phyloP scores from a whole-genome alignment of 1,140 invertebrate species.

The Cotesia vestalis region DNA sequence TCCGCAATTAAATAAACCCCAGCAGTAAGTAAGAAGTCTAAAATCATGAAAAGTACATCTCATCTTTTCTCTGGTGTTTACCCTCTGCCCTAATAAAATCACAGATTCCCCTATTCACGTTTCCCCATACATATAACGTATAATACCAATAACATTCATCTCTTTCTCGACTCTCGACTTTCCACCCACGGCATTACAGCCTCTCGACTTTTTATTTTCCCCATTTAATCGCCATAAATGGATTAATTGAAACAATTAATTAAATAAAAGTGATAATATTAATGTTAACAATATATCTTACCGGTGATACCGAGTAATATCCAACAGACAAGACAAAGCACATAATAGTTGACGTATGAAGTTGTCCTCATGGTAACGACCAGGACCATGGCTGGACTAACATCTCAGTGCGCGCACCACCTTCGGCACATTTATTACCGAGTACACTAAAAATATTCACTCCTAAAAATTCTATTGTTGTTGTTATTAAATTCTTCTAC shows the following conservation, averaged over 20 bases:
- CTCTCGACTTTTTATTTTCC: slow-evolving; percentile 5
- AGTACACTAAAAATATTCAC: not conserved
- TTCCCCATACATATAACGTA: not conserved
- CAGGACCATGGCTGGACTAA: slow-evolving; percentile 46
- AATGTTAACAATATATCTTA: slow-evolving; percentile 47
- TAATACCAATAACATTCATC: not conserved
- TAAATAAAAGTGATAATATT: not conserved
- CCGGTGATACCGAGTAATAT: slow-evolving; percentile 63
- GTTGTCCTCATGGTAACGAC: slow-evolving; percentile 63
- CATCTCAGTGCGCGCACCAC: slow-evolving; percentile 41
- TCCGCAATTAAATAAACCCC: not conserved
- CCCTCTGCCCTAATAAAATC: not conserved
- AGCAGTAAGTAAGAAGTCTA: not conserved
- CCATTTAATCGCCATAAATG: not conserved
- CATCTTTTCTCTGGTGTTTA: not conserved
- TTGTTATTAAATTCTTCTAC: not conserved
- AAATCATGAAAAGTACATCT: not conserved
- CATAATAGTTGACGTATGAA: slow-evolving; percentile 64
- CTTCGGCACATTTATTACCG: slow-evolving; percentile 31
- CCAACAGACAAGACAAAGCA: slow-evolving; percentile 65
- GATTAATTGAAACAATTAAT: not conserved
- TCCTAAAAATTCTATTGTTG: not conserved
- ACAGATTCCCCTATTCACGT: not conserved
- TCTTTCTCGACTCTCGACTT: not conserved
- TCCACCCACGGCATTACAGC: not conserved